These are phyloP conservation scores for Onychostoma macrolepis DNA, from an alignment of 2,113 vertebrate species.

Conservation along the genomic window DNA sequence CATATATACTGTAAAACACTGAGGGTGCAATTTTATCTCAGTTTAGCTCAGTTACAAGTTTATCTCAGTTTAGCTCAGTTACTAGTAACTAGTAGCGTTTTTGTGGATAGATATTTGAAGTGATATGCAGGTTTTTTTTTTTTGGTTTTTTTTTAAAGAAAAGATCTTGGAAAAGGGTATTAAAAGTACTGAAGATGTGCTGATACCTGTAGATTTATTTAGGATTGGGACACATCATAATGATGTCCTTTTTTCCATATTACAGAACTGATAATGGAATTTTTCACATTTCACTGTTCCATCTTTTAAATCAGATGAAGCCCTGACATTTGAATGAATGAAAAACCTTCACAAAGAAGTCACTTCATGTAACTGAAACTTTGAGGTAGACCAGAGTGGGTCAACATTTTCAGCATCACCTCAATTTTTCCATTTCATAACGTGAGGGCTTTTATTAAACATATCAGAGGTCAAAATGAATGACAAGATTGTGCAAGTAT, in stretches of 20 bases:
- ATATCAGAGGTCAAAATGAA: background rate
- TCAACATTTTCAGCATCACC: background rate
- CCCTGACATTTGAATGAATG: background rate
- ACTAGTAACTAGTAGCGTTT: background rate
- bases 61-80: background rate
- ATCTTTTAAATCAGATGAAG: background rate
- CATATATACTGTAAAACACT: background rate
- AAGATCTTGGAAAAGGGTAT: background rate
- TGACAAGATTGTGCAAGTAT: background rate
- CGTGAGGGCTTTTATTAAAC: background rate
- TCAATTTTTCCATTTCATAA: background rate
- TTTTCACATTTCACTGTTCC: background rate
- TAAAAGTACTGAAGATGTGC: background rate
- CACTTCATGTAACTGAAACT: background rate
- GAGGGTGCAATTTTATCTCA: background rate
- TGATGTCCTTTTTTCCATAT: background rate
- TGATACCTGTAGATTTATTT: background rate
- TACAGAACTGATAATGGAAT: background rate
- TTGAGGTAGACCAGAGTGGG: background rate
- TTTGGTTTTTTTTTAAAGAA: background rate
- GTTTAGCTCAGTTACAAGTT: no score
- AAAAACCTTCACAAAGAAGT: background rate
- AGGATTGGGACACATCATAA: background rate
- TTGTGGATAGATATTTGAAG: background rate
- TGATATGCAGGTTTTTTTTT: background rate